A percentile compares a stretch with the other conserved stretches of the same genome.
These are phyloP conservation scores for Philaethria dido DNA, from an alignment of 2,888 invertebrate genomes.

Conservation along the genomic window DNA sequence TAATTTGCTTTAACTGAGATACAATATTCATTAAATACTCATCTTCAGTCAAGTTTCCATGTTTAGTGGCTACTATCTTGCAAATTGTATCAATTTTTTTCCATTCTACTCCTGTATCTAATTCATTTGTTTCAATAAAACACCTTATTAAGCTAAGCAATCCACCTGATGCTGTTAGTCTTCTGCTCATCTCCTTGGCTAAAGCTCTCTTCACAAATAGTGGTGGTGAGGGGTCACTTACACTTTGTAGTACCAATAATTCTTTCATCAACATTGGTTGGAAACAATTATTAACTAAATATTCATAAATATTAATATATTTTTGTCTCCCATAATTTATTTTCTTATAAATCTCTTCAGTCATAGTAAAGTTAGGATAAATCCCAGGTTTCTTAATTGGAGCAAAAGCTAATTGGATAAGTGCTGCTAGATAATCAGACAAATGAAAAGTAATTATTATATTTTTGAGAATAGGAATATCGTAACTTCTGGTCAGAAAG, in stretches of 20 bases:
- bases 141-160: conserved; percentile 86
- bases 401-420: conserved; percentile 88
- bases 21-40: conserved; percentile 83
- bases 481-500: conserved; percentile 75
- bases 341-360: conserved; percentile 79
- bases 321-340: conserved; percentile 77
- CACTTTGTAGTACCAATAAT: conserved; percentile 86
- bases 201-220: conserved; percentile 86
- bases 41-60: conserved; percentile 68
- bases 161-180: conserved; percentile 85
- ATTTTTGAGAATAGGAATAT: conserved; percentile 79
- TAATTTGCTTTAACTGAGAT: conserved; percentile 77
- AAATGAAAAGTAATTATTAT: conserved; percentile 83
- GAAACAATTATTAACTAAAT: conserved; percentile 82
- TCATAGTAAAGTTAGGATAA: conserved; percentile 78
- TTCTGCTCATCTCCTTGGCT: conserved; percentile 83
- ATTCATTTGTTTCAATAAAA: conserved; percentile 83
- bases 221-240: conserved; percentile 78
- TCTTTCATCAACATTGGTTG: conserved; percentile 87
- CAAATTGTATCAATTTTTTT: conserved; percentile 86
- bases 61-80: conserved; percentile 84
- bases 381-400: conserved; percentile 85
- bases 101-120: conserved; percentile 86
- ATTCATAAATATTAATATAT: conserved; percentile 77
- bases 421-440: conserved; percentile 85